Percentiles rank a stretch among this genome's conserved stretches.
phyloP scores from a whole-genome alignment of 2,888 invertebrate genomes.

The Platycheirus rosarum region DNA sequence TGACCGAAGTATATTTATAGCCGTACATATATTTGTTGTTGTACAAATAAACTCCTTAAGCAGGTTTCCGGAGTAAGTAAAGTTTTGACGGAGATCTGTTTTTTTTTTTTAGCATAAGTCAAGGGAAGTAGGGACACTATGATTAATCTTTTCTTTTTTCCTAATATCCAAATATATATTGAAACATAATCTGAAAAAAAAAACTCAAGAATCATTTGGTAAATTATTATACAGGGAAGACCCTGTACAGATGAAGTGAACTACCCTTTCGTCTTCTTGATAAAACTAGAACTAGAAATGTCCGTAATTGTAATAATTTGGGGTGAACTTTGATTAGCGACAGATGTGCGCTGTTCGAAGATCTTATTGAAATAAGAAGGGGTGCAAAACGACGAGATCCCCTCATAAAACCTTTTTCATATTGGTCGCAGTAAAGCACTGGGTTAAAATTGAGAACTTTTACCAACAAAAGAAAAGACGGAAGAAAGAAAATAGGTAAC shows the following conservation, averaged over 20 bases:
- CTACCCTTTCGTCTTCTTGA: conserved; percentile 16
- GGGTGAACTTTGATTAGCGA: conserved; percentile 71
- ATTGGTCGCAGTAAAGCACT: conserved; percentile 31
- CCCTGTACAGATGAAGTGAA: conserved; percentile 10
- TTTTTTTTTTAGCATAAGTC: too few relatives aligned
- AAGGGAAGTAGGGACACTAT: too few relatives aligned
- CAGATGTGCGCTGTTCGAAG: conserved; percentile 60
- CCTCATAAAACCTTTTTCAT: conserved; percentile 35
- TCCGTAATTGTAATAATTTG: conserved; percentile 41
- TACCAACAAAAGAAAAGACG: conserved; percentile 43
- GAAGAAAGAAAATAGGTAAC: conserved; percentile 40
- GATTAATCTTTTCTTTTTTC: too few relatives aligned
- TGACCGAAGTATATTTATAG: too few relatives aligned
- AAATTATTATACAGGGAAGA: too few relatives aligned
- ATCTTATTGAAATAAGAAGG: conserved; percentile 22
- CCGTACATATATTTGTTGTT: too few relatives aligned
- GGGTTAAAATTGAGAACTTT: conserved; percentile 18
- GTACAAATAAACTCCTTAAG: too few relatives aligned
- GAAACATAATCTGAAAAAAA: too few relatives aligned
- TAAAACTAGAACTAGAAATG: conserved; percentile 9
- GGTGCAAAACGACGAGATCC: conserved; percentile 24
- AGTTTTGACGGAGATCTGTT: too few relatives aligned
- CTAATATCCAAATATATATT: too few relatives aligned
- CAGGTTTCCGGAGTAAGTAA: too few relatives aligned
- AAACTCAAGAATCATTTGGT: too few relatives aligned